These are phyloP conservation scores for Sminthurinus signatus DNA, from an alignment of 1,140 invertebrate species.

Conservation along the genomic window DNA sequence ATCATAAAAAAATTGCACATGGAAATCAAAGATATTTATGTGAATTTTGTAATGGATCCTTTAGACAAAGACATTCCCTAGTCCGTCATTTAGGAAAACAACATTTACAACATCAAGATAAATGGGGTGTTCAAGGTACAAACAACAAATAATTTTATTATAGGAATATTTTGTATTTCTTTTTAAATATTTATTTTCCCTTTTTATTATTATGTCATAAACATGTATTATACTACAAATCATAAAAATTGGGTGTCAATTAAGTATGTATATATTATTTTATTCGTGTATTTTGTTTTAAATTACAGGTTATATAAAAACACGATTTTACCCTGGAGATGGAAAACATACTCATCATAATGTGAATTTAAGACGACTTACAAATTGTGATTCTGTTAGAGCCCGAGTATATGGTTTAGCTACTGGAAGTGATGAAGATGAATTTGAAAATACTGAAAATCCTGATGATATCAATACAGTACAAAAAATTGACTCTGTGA, in stretches of 20 bases:
- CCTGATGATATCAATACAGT: neutral
- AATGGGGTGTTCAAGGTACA: constrained; percentile 40
- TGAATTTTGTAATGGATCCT: constrained; percentile 46
- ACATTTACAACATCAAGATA: constrained; percentile 43
- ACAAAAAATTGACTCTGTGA: too few relatives aligned
- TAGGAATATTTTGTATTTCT: too few relatives aligned
- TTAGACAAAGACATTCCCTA: constrained; percentile 46
- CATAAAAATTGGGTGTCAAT: neutral
- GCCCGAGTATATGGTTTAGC: neutral
- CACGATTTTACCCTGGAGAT: constrained; percentile 1
- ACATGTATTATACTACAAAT: too few relatives aligned
- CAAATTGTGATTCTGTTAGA: neutral
- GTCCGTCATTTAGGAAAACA: constrained; percentile 48
- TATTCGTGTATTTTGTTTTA: too few relatives aligned
- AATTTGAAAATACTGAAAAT: neutral
- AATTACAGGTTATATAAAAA: constrained; percentile 5
- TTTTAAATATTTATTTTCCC: neutral
- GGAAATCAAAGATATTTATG: constrained; percentile 49
- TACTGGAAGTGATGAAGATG: neutral
- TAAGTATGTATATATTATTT: neutral
- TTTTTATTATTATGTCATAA: neutral
- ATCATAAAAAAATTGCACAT: constrained; percentile 48
- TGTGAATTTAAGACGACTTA: neutral
- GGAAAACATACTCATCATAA: neutral
- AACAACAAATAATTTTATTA: too few relatives aligned